Conservation (phyloP, 2,888 invertebrate species). For the Trichopria drosophilae region DNA sequence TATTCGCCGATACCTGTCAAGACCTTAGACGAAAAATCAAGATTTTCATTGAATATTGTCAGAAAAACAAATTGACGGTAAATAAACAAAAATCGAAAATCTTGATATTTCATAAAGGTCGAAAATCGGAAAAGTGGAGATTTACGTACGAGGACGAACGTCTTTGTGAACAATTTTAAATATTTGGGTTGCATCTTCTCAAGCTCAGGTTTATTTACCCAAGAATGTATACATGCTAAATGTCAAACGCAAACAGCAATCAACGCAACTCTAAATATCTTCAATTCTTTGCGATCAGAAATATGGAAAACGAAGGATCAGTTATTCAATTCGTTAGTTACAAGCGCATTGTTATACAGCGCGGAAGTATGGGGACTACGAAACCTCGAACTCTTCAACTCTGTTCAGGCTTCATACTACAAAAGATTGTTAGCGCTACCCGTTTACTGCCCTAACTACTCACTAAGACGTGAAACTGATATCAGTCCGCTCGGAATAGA, state of each 20-base stretch:
- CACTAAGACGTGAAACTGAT: not conserved
- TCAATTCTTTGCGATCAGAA: no score
- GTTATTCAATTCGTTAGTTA: not conserved
- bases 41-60: not conserved
- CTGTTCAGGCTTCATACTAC: not conserved
- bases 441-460: not conserved
- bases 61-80: not conserved
- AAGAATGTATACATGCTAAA: no score
- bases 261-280: no score
- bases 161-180: not conserved
- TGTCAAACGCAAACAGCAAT: no score
- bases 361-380: not conserved
- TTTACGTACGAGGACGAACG: not conserved
- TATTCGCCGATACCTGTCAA: not conserved
- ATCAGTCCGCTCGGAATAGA: not conserved
- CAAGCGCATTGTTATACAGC: not conserved
- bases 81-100: not conserved
- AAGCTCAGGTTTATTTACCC: no score
- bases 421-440: constrained; percentile 1
- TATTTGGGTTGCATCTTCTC: not conserved
- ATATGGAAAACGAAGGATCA: not conserved
- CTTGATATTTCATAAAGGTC: not conserved
- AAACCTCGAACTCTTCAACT: not conserved
- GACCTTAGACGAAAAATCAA: not conserved
- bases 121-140: not conserved